Base-by-base conservation (phyloP, 2,797 vertebrate species). In the Phataginus tetradactyla region DNA sequence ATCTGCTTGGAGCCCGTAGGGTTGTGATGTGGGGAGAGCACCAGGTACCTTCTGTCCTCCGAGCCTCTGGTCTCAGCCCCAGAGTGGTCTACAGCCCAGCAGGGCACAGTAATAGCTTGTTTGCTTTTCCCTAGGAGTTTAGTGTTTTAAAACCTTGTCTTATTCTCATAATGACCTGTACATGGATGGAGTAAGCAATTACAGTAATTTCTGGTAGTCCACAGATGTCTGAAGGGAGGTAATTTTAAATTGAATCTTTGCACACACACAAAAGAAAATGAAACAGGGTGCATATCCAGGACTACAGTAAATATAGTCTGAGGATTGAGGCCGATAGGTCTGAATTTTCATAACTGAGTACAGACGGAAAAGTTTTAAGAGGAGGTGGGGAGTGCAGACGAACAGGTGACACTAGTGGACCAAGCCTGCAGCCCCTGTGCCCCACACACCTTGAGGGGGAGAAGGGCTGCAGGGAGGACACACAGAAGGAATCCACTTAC, bases 171-270 rank as follows among this genome's bases (percentile, higher is more conserved):
- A 8, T 25, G 32, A 71, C 71, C 34, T 90, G 68, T 57, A 18
- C 3, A 0, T 37, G 63, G 39, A 32, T 37, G 59, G 32, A 39
- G 29, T 55, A 11, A 66, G 34, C 39, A 49, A 4, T 32, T 55
- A n/a, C 1, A 45, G 1, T 42, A 4, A 75, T 39, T 79, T 71
- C 94, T 61, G 39, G 0, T 53, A 53, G 45, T 75, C 72, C 49
- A 20, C 51, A 68, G 59, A 32, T 64, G 29, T 63, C 55, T 87
- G 86, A 37, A 87, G 63, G 57, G 53, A 83, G 63, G 1, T 21
- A 7, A 66, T 86, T 92, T 96, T 86, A 37, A 95, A 68, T 25
- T 39, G 69, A 88, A 71, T 91, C 74, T 87, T 61, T 81, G 80
- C 6, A 77, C n/a, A 45, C 34, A 21, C 39, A 61, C 49, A 68